Percentiles rank a stretch among this genome's conserved stretches.
phyloP scores from a whole-genome alignment of 1,140 invertebrate genomes.

The Drusus annulatus region DNA sequence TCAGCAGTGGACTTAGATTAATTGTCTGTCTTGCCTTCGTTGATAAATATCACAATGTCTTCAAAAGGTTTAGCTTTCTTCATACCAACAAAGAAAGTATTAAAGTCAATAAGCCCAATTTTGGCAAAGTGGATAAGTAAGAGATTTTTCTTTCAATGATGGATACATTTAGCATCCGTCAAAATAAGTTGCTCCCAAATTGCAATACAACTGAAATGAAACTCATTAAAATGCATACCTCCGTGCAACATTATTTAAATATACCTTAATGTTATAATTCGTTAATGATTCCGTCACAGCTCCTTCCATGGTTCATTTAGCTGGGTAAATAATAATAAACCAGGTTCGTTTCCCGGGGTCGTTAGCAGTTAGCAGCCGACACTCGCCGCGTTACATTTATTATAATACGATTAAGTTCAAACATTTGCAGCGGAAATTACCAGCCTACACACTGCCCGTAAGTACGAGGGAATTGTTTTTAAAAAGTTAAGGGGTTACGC shows the following conservation, averaged over 20 bases:
- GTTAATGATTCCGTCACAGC: constrained; percentile 43
- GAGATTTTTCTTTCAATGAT: too few relatives aligned
- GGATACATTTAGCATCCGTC: too few relatives aligned
- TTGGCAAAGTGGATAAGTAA: too few relatives aligned
- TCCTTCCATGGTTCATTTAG: constrained; percentile 55
- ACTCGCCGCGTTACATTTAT: constrained; percentile 53
- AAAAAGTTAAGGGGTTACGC: neutral
- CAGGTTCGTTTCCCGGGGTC: constrained; percentile 41
- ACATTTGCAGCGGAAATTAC: constrained; percentile 36
- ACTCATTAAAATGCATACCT: neutral
- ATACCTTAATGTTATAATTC: constrained; percentile 38
- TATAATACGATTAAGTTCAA: constrained; percentile 54
- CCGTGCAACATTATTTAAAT: constrained; percentile 19
- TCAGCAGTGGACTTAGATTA: too few relatives aligned
- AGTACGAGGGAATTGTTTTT: neutral
- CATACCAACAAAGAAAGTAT: too few relatives aligned
- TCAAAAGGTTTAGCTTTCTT: too few relatives aligned
- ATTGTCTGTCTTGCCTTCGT: too few relatives aligned
- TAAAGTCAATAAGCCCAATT: too few relatives aligned
- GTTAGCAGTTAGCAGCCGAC: constrained; percentile 41
- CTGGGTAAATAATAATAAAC: constrained; percentile 55
- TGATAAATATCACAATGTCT: too few relatives aligned
- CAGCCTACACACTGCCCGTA: neutral
- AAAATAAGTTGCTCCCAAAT: too few relatives aligned
- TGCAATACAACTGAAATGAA: too few relatives aligned